These are phyloP conservation scores for Lepidostoma basale DNA, from an alignment of 1,140 invertebrate species.

Conservation along the genomic window DNA sequence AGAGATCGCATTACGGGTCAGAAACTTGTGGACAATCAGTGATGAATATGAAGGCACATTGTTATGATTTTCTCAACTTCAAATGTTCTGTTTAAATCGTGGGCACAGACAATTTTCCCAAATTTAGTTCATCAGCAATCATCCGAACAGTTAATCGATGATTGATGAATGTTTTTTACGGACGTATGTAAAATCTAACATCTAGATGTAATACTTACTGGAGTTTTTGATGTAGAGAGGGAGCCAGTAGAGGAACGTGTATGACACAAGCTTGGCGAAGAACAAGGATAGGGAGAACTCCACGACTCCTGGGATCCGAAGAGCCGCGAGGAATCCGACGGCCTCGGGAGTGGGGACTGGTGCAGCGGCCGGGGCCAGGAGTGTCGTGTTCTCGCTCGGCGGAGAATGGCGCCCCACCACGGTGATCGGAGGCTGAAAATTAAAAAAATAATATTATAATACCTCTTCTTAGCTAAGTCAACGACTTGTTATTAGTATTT, in stretches of 20 bases:
- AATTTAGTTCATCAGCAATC: too few species aligned
- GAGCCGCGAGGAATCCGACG: constrained; percentile 78
- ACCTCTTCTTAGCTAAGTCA: too few species aligned
- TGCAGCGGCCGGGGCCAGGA: constrained; percentile 45
- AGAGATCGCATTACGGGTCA: too few species aligned
- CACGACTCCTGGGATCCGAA: constrained; percentile 89
- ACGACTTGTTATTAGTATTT: too few species aligned
- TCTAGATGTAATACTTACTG: constrained; percentile 69
- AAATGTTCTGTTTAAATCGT: too few species aligned
- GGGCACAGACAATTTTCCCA: too few species aligned
- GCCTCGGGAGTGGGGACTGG: constrained; percentile 54
- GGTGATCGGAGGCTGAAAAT: not conserved
- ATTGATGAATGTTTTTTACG: too few species aligned
- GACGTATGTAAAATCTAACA: too few species aligned
- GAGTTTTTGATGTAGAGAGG: constrained; percentile 86
- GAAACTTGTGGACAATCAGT: too few species aligned
- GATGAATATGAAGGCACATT: too few species aligned
- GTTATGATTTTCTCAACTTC: too few species aligned
- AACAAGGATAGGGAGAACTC: constrained; percentile 95
- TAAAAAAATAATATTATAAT: not conserved
- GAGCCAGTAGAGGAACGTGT: constrained; percentile 97
- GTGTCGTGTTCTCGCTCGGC: constrained; percentile 50
- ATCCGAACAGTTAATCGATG: too few species aligned
- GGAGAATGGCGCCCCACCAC: constrained; percentile 17
- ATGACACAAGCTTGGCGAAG: constrained; percentile 97